phyloP scores from a whole-genome alignment of 2,888 invertebrate genomes.

The Lasius platythorax region DNA sequence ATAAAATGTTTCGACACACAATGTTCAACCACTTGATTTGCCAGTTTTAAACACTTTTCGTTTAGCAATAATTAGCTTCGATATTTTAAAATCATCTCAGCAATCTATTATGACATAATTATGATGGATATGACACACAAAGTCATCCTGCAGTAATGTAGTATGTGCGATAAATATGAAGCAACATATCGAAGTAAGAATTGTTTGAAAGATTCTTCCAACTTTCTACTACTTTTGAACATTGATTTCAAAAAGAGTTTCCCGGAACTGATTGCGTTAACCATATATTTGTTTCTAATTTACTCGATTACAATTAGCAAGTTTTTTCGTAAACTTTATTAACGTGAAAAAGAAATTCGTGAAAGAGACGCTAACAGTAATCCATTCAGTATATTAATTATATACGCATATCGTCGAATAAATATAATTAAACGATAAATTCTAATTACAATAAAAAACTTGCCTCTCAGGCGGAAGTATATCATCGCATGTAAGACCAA shows the following conservation, averaged over 20 bases:
- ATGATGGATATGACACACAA: background rate
- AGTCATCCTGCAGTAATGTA: background rate
- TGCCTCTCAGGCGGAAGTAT: background rate
- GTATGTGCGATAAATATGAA: background rate
- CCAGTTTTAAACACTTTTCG: background rate
- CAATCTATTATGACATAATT: conserved; percentile 21
- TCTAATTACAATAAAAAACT: conserved; percentile 6
- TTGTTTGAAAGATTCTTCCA: conserved; percentile 51
- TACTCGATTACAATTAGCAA: background rate
- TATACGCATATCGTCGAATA: background rate
- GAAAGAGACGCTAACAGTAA: background rate
- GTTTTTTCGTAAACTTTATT: background rate
- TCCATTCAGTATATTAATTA: background rate
- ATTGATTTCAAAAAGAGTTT: conserved; percentile 10
- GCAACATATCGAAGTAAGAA: background rate
- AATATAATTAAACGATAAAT: conserved; percentile 3
- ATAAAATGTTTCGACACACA: background rate
- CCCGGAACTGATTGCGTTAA: conserved; percentile 18
- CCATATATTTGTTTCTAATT: conserved; percentile 14
- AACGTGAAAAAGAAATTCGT: background rate
- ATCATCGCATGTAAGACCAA: background rate
- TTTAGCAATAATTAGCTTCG: conserved; percentile 8
- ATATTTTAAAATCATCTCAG: conserved; percentile 25
- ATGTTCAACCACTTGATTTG: conserved; percentile 27
- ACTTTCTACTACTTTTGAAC: conserved; percentile 56